Conservation (phyloP, 2,113 vertebrate genomes). For the Eudyptes chrysolophus region DNA sequence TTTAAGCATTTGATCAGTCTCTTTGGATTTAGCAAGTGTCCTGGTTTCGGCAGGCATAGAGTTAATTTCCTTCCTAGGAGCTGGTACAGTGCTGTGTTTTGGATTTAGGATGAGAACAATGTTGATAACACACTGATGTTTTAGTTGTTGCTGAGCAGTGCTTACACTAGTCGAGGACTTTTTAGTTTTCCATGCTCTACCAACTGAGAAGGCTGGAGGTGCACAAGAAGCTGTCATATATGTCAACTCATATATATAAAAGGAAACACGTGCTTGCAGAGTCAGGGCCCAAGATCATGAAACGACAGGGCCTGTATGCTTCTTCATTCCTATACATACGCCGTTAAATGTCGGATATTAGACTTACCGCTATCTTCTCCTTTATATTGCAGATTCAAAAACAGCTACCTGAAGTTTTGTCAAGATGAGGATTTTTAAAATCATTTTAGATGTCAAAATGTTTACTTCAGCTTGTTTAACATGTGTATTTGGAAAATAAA, state of each 20-base stretch:
- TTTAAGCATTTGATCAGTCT: background rate
- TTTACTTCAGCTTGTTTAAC: slow-evolving; percentile 22
- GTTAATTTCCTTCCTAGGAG: too few species aligned
- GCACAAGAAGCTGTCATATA: too few species aligned
- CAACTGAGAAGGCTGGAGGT: too few species aligned
- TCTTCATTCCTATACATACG: too few species aligned
- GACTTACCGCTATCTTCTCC: background rate
- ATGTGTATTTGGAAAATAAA: background rate
- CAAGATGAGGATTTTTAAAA: background rate
- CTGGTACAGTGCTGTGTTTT: too few species aligned
- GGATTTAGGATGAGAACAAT: too few species aligned
- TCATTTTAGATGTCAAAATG: slow-evolving; percentile 16
- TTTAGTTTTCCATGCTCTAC: too few species aligned
- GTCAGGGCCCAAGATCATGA: background rate
- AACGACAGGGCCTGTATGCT: too few species aligned
- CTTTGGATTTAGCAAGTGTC: background rate
- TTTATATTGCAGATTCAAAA: background rate
- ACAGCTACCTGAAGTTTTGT: background rate
- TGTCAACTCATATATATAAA: background rate
- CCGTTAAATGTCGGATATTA: background rate
- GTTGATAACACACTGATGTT: too few species aligned
- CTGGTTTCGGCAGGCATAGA: too few species aligned
- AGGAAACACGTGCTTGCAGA: background rate
- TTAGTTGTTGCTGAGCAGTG: too few species aligned
- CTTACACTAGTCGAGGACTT: too few species aligned